Percentiles rank a stretch among this genome's conserved stretches.
These are phyloP conservation scores for Halictus quadricinctus DNA, from an alignment of 2,888 invertebrate species.

Conservation along the genomic window DNA sequence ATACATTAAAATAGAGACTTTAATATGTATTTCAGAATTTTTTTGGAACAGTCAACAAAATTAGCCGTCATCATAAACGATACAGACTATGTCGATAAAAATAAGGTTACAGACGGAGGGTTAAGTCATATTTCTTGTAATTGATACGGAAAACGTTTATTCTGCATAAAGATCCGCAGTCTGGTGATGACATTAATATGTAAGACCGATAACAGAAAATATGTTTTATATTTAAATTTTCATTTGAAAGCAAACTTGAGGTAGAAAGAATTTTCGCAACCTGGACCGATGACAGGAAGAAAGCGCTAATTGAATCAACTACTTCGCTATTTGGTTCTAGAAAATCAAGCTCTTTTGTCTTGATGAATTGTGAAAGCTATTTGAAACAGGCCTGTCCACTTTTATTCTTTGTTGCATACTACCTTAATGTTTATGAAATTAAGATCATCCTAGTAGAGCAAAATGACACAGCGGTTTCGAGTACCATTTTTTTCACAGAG, in stretches of 20 bases:
- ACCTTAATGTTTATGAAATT: slow-evolving; percentile 5
- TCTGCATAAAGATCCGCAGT: not conserved
- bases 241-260: not conserved
- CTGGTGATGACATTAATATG: not conserved
- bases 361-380: slow-evolving; percentile 32
- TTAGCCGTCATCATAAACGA: no score
- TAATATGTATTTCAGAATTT: not conserved
- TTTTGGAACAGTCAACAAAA: no score
- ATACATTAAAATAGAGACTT: not conserved
- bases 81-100: no score
- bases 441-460: not conserved
- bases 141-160: no score
- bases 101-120: no score
- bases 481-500: not conserved
- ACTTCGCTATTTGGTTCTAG: not conserved
- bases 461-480: not conserved
- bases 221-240: not conserved
- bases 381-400: slow-evolving; percentile 5
- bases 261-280: slow-evolving; percentile 29
- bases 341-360: not conserved
- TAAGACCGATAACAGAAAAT: not conserved
- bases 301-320: slow-evolving; percentile 18
- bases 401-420: not conserved
- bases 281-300: slow-evolving; percentile 43
- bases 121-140: not conserved